Conservation (phyloP, 1,140 invertebrate species). For the Zaprionus ornatus region DNA sequence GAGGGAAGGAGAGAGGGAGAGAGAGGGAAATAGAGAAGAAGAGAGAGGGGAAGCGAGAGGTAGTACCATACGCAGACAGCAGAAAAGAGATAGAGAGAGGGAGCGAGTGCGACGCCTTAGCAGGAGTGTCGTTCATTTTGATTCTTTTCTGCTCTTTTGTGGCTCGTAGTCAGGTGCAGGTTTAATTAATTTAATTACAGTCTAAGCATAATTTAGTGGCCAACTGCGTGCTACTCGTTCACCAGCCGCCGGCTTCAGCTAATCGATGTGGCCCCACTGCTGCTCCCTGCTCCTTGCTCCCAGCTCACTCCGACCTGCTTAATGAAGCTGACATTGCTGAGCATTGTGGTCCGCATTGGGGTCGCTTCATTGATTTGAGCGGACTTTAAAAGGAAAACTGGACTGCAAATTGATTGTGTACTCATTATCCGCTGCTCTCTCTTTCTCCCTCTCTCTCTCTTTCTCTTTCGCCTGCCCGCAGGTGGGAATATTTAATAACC, state of each 20-base stretch:
- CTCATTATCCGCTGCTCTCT: neutral
- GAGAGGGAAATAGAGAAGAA: neutral
- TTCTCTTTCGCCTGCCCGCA: neutral
- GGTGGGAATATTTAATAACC: constrained; percentile 53
- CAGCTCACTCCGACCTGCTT: constrained; percentile 6
- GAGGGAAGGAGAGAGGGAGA: neutral
- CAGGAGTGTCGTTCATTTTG: constrained; percentile 41
- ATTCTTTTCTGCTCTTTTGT: constrained; percentile 56
- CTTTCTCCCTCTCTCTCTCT: too few species aligned
- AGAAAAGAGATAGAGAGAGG: neutral
- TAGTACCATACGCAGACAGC: too few species aligned
- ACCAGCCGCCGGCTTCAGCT: constrained; percentile 8
- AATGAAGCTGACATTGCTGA: constrained; percentile 20
- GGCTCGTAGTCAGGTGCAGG: constrained; percentile 62
- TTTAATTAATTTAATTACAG: constrained; percentile 82
- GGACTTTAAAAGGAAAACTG: constrained; percentile 18
- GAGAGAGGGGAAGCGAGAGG: neutral
- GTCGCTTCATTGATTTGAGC: constrained; percentile 12
- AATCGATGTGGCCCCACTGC: constrained; percentile 28
- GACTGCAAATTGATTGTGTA: constrained; percentile 43
- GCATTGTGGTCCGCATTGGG: neutral
- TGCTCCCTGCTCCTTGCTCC: neutral
- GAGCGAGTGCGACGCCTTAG: neutral
- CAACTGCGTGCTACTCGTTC: constrained; percentile 66
- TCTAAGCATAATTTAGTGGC: constrained; percentile 80